phyloP scores from a whole-genome alignment of 2,113 vertebrate species.

The Pedetes capensis region DNA sequence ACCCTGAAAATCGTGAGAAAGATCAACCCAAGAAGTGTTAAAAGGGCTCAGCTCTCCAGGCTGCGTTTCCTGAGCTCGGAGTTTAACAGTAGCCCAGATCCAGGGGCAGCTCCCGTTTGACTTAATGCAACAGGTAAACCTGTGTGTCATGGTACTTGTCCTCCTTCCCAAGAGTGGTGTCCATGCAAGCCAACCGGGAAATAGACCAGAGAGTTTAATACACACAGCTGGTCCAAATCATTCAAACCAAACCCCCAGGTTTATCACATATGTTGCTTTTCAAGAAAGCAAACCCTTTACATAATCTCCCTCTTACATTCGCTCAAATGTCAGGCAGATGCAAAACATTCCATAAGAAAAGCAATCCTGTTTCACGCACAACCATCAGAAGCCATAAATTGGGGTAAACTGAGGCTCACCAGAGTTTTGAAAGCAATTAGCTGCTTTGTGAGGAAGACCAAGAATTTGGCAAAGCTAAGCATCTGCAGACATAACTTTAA shows the following conservation, averaged over 20 bases:
- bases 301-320: not conserved
- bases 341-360: not conserved
- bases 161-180: not conserved
- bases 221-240: not conserved
- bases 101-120: not conserved
- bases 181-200: not conserved
- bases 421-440: not conserved
- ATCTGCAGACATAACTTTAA: not conserved
- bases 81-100: not conserved
- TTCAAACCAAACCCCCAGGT: not conserved
- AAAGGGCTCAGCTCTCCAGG: not conserved
- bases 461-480: not conserved
- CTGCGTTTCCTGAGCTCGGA: not conserved
- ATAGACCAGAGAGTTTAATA: not conserved
- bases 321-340: not conserved
- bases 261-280: not conserved
- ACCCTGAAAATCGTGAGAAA: not conserved
- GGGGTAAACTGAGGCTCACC: not conserved
- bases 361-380: not conserved
- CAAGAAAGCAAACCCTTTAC: not conserved
- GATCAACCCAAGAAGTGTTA: not conserved
- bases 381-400: not conserved
- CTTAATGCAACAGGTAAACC: not conserved
- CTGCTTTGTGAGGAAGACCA: not conserved
- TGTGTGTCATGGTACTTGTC: rapidly evolving